phyloP scores from a whole-genome alignment of 2,888 invertebrate genomes.

The Ecliptopera silaceata region DNA sequence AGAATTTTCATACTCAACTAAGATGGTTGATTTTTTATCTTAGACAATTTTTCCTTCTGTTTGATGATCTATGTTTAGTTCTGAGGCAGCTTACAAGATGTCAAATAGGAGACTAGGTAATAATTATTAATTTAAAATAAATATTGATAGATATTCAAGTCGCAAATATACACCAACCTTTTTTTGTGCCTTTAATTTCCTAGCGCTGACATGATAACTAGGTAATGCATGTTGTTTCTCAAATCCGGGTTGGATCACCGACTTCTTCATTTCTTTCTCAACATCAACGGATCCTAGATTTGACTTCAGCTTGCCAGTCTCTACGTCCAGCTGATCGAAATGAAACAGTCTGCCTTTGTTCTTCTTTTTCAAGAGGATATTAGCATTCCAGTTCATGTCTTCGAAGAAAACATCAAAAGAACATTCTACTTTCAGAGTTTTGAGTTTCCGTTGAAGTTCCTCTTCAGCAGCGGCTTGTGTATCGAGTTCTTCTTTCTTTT shows the following conservation, averaged over 20 bases:
- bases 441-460: slow-evolving; percentile 59
- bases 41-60: no score
- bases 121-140: neutral
- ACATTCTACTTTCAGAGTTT: slow-evolving; percentile 60
- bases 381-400: slow-evolving; percentile 70
- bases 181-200: slow-evolving; percentile 80
- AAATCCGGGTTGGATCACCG: slow-evolving; percentile 85
- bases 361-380: slow-evolving; percentile 56
- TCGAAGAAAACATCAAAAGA: slow-evolving; percentile 68
- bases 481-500: slow-evolving; percentile 67
- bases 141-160: neutral
- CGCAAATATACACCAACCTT: slow-evolving; percentile 63
- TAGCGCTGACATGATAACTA: slow-evolving; percentile 82
- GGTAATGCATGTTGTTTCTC: slow-evolving; percentile 85
- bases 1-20: no score
- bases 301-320: slow-evolving; percentile 71
- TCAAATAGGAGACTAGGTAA: no score
- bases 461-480: slow-evolving; percentile 51
- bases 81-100: no score
- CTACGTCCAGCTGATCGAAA: slow-evolving; percentile 65
- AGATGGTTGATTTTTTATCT: no score
- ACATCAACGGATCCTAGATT: slow-evolving; percentile 70
- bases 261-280: slow-evolving; percentile 84
- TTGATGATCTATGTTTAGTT: no score
- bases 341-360: slow-evolving; percentile 57